Base-by-base conservation (phyloP, 2,888 invertebrate species). In the Cyrtodaria siliqua region DNA sequence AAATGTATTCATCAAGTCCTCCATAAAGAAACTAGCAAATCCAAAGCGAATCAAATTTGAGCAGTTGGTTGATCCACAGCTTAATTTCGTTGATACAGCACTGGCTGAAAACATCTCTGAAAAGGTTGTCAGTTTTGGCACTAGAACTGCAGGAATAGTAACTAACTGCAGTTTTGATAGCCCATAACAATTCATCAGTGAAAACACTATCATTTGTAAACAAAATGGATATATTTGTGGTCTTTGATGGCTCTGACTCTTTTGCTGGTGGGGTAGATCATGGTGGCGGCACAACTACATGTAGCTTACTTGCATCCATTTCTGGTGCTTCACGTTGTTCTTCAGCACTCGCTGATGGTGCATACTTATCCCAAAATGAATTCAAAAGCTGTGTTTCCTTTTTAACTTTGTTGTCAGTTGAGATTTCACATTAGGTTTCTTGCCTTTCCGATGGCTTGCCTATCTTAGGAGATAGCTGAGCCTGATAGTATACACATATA, bases 381-480 rank as follows among this genome's bases (percentile, higher is more conserved):
- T 60, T 52, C 27, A 66, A 53, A 55, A 61, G 26, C 49, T 66
- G 42, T 52, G 53, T 38, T 27, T 72, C 72, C 40, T 72, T 38
- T 49, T 72, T 59, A 44, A 66, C 49, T 56, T 64, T 72, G 29
- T 24, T 38, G 20, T 61, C 59, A 66, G 53, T 18, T 67, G 50
- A 52, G 33, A 55, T 60, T 57, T 59, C 18, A 29, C 52, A 29
- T 47, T 53, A 26, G 62, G 60, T 49, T 66, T 66, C 59, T 67
- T 67, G 14, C 67, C 73, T 38, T 67, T 61, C 55, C 66, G 24
- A 72, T 72, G 72, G 38, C 72, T 72, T n/a, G n/a, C n/a, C n/a
- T n/a, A n/a, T n/a, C n/a, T n/a, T n/a, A n/a, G n/a, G n/a, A n/a
- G n/a, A n/a, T n/a, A n/a, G n/a, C n/a, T n/a, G n/a, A n/a, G n/a